Evolutionary conservation across 2,113 vertebrate species (phyloP), one percentile per base, ranked within the genome.

Genomic region (Corydoras sp.): DNA sequence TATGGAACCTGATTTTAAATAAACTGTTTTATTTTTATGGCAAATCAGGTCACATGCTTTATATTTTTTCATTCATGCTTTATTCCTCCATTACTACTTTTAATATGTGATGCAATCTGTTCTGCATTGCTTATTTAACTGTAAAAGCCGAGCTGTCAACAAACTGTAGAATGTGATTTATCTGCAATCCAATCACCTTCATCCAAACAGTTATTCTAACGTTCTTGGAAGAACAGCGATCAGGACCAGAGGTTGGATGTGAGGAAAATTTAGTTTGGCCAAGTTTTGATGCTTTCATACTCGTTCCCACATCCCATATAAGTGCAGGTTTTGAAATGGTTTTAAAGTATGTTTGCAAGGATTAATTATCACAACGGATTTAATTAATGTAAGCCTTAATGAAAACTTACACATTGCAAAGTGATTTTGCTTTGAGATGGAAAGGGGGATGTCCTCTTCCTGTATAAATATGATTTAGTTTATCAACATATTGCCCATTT

Each of bases 31-130:
- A 5, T 4, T 43, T 43, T 43, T 43, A 4, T 24, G 18, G 18
- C 18, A 5, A 30, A 24, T 2, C 15, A 58, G 35, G 64, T 31
- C 43, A 13, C 11, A 4, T 59, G 61, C 72, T 75, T 77, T 81
- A 75, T 80, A 75, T 80, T 73, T 74, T 81, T 77, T 81, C 71
- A 76, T 65, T 78, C 58, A 73, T 61, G 71, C 65, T 79, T 58
- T 72, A 50, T 66, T 56, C 72, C 72, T 79, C 68, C 62, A 72
- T 76, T 32, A 75, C 59, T 30, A 58, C 72, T 68, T 80, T 78
- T 82, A 83, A 84, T 88, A 83, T 83, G 75, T 75, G 78, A 81
- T 76, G 77, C 73, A 76, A 86, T 86, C 86, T 84, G 74, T 81
- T 82, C 78, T 60, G 74, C 77, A 70, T 78, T 82, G 74, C 77